Conservation (phyloP, 2,797 vertebrate genomes). For the Aeoliscus strigatus region DNA sequence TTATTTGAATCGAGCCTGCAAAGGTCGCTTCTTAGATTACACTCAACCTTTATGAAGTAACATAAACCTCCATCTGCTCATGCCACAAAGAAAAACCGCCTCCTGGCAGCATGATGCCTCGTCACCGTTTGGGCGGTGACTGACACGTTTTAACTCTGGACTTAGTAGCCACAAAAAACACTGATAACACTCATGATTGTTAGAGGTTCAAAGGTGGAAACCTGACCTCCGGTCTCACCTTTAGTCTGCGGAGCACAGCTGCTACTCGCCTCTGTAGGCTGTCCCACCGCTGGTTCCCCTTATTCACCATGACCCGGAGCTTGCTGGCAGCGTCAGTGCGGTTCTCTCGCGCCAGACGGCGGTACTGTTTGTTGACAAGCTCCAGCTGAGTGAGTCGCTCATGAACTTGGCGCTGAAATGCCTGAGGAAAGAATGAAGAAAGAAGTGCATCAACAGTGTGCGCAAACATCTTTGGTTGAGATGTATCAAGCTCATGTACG, state of each 20-base stretch:
- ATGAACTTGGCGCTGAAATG: slow-evolving; percentile 96
- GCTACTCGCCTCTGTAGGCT: slow-evolving; percentile 89
- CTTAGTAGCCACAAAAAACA: too few species aligned
- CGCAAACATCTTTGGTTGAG: too few species aligned
- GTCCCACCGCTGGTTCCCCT: slow-evolving; percentile 96
- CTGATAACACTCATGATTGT: too few species aligned
- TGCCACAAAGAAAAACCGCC: neutral
- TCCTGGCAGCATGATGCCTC: slow-evolving; percentile 12
- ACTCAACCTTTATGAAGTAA: slow-evolving; percentile 1
- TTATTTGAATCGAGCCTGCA: too few species aligned
- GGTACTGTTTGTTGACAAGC: slow-evolving; percentile 97
- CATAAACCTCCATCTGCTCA: slow-evolving; percentile 26
- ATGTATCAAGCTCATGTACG: too few species aligned
- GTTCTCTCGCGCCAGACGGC: slow-evolving; percentile 93
- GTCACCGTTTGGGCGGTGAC: slow-evolving; percentile 41
- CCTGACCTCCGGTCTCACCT: too few species aligned
- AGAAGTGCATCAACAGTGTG: too few species aligned
- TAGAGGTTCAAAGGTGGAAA: too few species aligned
- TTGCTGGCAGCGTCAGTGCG: slow-evolving; percentile 87
- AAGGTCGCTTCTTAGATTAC: slow-evolving; percentile 15
- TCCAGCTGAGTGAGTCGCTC: slow-evolving; percentile 95
- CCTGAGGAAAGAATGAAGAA: too few species aligned
- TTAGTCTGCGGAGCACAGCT: slow-evolving; percentile 92
- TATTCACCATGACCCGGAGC: slow-evolving; percentile 92
- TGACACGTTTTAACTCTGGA: too few species aligned